Percentiles rank a stretch among this genome's conserved stretches.
These are phyloP conservation scores for Sternarchorhynchus goeldii DNA, from an alignment of 2,797 vertebrate species.

Conservation along the genomic window DNA sequence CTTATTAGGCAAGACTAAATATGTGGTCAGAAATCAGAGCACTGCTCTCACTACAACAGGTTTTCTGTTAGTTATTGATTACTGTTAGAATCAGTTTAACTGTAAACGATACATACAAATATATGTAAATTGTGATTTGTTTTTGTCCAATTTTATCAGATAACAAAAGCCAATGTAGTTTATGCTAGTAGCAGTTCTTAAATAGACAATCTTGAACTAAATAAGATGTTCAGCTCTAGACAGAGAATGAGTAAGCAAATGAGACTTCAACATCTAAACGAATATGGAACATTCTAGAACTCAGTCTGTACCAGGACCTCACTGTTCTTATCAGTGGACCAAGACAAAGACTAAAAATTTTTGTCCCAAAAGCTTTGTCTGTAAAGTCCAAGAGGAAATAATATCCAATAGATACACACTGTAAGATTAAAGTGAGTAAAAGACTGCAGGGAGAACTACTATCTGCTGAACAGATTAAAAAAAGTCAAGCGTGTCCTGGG, in stretches of 20 bases:
- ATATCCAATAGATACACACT: no score
- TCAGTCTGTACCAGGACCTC: conserved; percentile 40
- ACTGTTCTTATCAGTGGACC: conserved; percentile 20
- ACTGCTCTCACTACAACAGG: background rate
- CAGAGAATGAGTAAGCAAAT: no score
- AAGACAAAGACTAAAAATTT: conserved; percentile 10
- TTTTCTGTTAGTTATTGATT: background rate
- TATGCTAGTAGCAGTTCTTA: no score
- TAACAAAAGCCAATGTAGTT: no score
- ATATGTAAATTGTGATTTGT: background rate
- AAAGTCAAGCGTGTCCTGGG: background rate
- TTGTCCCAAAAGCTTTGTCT: background rate
- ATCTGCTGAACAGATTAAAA: background rate
- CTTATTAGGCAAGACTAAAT: background rate
- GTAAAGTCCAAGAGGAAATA: background rate
- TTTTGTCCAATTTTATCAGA: no score
- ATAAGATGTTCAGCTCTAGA: no score
- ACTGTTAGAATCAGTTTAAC: background rate
- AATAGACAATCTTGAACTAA: no score
- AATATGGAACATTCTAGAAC: conserved; percentile 18
- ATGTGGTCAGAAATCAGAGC: background rate
- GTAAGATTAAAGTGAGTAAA: background rate
- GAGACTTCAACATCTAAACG: no score
- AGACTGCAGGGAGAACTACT: background rate
- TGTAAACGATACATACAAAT: background rate